Base-by-base conservation (phyloP, 2,888 invertebrate species). In the Tricholauxania praeusta region DNA sequence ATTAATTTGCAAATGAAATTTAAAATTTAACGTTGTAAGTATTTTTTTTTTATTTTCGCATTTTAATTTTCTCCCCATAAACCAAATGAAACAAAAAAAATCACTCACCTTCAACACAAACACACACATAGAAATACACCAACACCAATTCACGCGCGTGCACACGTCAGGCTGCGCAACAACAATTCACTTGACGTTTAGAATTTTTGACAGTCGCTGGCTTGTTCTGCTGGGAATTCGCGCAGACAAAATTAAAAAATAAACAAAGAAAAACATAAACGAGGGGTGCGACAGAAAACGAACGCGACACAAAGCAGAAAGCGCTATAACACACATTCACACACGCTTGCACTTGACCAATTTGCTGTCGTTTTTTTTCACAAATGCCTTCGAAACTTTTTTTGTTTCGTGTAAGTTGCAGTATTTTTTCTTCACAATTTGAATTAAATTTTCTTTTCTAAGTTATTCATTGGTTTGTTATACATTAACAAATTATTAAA, bases 281-380 rank as follows among this genome's bases (percentile, higher is more conserved):
- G 57, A 55, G 14, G 67, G 55, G 47, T n/a, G n/a, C 52, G 65
- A 39, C 2, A 55, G 49, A 48, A 49, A 1, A 28, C 2, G 22
- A 12, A 57, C 15, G 19, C 49, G 15, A 49, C 15, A 64, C 14
- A 55, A 39, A 17, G 12, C 39, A n/a, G n/a, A 66, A 39, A 1
- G 47, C 5, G n/a, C 0, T 12, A 22, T 14, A n/a, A 14, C 52
- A 67, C 67, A 32, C 10, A 15, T 15, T 71, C 71, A 53, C 57
- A 8, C 15, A 14, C 14, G 51, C 71, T 74, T 75, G 72, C 74
- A 77, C 76, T 77, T 77, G 74, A 77, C 74, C 75, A 76, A 62
- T 73, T 76, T 48, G 59, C 49, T 15, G 14, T 22, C 22, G 19
- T 57, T 10, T 59, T 22, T n/a, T 15, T 39, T 53, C 15, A 5